A percentile compares a stretch with the other conserved stretches of the same genome.
These are phyloP conservation scores for Luperina nickerlii DNA, from an alignment of 2,888 invertebrate genomes.

Conservation along the genomic window DNA sequence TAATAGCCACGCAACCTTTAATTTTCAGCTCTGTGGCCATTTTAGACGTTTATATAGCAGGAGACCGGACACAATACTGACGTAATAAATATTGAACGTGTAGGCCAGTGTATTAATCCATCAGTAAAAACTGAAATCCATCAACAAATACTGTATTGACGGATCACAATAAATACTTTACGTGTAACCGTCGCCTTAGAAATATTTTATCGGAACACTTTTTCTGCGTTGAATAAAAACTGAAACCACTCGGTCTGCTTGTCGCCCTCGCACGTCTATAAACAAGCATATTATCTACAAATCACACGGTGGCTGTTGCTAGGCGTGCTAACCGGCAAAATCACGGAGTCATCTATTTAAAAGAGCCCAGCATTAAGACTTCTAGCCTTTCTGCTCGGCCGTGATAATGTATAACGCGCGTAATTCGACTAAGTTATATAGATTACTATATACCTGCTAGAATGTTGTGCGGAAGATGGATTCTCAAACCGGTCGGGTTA, in stretches of 20 bases:
- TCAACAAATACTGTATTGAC: too few species aligned
- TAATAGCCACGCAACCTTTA: too few species aligned
- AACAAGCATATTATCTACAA: constrained; percentile 61
- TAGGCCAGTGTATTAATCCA: too few species aligned
- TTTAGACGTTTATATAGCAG: too few species aligned
- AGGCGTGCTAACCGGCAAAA: constrained; percentile 69
- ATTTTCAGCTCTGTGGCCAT: too few species aligned
- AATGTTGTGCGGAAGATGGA: constrained; percentile 19
- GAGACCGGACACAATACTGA: too few species aligned
- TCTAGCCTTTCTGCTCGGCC: constrained; percentile 58
- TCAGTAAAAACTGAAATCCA: too few species aligned
- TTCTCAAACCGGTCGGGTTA: constrained; percentile 62
- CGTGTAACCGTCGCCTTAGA: too few species aligned
- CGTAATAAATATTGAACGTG: too few species aligned
- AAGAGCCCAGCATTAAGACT: constrained; percentile 32
- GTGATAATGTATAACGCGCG: constrained; percentile 54
- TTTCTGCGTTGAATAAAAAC: constrained; percentile 52
- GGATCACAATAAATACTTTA: too few species aligned
- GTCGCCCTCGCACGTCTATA: constrained; percentile 72
- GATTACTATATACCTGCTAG: constrained; percentile 17
- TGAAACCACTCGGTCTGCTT: constrained; percentile 71
- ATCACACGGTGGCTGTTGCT: constrained; percentile 70
- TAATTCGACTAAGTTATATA: constrained; percentile 68
- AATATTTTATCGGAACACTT: constrained; percentile 37
- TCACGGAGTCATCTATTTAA: constrained; percentile 54